Evolutionary conservation across 2,888 invertebrate species (phyloP).

Genomic region (Byasa hedistus): DNA sequence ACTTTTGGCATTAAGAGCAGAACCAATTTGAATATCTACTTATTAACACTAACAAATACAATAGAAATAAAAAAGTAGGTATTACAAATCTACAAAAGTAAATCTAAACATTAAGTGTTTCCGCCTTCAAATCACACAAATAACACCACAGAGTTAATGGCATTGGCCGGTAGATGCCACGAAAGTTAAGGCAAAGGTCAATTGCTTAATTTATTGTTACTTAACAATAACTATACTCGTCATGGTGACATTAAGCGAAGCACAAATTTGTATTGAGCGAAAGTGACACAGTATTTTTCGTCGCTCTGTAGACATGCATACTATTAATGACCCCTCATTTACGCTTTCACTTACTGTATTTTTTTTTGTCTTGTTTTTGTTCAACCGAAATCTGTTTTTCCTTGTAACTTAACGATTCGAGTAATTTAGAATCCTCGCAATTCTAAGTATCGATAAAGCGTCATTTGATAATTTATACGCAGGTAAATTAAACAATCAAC

Average conservation of each 20-base stretch:
- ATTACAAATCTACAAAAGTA: too few relatives aligned
- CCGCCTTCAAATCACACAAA: background rate
- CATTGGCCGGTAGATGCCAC: background rate
- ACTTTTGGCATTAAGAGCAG: too few relatives aligned
- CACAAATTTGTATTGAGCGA: conserved; percentile 60
- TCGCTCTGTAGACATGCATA: conserved; percentile 54
- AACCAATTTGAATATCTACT: too few relatives aligned
- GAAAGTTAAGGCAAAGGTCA: background rate
- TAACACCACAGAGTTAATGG: background rate
- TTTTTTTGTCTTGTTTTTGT: conserved; percentile 27
- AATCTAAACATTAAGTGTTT: too few relatives aligned
- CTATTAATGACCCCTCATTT: conserved; percentile 61
- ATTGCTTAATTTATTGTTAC: background rate
- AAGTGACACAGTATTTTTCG: conserved; percentile 64
- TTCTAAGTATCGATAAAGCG: conserved; percentile 22
- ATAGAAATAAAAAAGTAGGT: too few relatives aligned
- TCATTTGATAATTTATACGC: conserved; percentile 11
- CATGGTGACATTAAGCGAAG: conserved; percentile 37
- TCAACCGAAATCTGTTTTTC: conserved; percentile 4
- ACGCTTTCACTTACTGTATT: conserved; percentile 63
- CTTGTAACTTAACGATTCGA: conserved; percentile 3
- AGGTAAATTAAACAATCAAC: conserved; percentile 36
- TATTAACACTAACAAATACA: too few relatives aligned
- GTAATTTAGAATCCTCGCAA: background rate
- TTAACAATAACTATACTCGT: conserved; percentile 3